These are phyloP conservation scores for Gymnopithys bicolor DNA, from an alignment of 2,797 vertebrate species.

Conservation along the genomic window DNA sequence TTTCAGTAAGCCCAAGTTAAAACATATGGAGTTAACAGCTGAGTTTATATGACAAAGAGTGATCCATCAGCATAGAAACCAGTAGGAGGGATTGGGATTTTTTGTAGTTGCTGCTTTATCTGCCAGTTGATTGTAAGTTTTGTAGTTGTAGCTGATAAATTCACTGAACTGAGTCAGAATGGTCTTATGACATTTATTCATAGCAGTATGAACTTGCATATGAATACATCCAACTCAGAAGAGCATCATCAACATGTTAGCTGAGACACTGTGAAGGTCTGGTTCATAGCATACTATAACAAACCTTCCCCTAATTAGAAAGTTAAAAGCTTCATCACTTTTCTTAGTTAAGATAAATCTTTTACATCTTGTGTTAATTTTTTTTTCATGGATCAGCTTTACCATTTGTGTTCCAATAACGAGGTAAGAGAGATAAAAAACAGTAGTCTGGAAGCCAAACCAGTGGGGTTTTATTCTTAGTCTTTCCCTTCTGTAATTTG, in stretches of 20 bases:
- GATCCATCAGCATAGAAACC: not conserved
- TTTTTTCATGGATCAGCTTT: not conserved
- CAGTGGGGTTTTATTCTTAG: constrained; percentile 24
- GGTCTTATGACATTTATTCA: constrained; percentile 51
- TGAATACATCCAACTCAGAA: not conserved
- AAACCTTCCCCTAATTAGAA: constrained; percentile 3
- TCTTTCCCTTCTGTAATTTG: constrained; percentile 42
- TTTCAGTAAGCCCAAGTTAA: not conserved
- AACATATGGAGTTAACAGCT: not conserved
- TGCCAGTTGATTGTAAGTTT: not conserved
- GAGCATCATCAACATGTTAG: not conserved
- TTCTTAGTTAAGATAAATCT: not conserved
- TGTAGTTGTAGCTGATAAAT: not conserved
- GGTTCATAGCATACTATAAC: not conserved
- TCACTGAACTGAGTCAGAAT: constrained; percentile 38
- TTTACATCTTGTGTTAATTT: not conserved
- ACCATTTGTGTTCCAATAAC: constrained; percentile 17
- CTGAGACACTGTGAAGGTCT: not conserved
- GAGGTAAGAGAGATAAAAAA: not conserved
- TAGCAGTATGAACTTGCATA: not conserved
- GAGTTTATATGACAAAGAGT: not conserved
- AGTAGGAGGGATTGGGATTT: not conserved
- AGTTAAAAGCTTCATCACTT: constrained; percentile 5
- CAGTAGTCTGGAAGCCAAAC: not conserved
- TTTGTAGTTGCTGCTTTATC: not conserved